phyloP scores from a whole-genome alignment of 2,797 vertebrate genomes.

The Spheniscus humboldti region DNA sequence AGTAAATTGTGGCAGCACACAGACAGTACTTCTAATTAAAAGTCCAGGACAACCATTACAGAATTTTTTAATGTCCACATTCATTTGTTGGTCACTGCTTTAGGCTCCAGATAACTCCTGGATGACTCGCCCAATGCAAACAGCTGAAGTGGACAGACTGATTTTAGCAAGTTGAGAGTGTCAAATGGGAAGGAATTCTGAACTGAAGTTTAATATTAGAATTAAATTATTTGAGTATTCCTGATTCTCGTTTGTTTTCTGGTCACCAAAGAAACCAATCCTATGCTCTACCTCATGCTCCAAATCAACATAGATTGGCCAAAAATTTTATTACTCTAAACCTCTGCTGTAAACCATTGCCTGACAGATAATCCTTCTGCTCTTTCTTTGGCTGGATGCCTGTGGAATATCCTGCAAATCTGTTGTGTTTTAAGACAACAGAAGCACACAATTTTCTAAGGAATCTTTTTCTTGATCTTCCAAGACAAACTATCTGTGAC shows the following conservation, averaged over 20 bases:
- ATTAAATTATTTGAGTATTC: not conserved
- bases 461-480: slow-evolving; percentile 27
- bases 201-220: not conserved
- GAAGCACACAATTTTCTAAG: not conserved
- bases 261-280: not conserved
- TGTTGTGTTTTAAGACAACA: not conserved
- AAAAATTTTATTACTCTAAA: not conserved
- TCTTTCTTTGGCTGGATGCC: not conserved
- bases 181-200: not conserved
- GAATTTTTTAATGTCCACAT: not conserved
- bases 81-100: not conserved
- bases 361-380: not conserved
- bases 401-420: not conserved
- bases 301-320: not conserved
- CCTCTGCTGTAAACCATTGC: not conserved
- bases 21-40: not conserved
- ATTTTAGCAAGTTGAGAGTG: not conserved
- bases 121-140: not conserved
- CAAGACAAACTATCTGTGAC: slow-evolving; percentile 22
- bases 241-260: not conserved
- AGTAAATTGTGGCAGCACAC: not conserved
- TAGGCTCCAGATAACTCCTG: not conserved
- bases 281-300: not conserved
- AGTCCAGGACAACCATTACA: not conserved
- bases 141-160: not conserved